phyloP scores from a whole-genome alignment of 2,113 vertebrate genomes.

The Suncus etruscus region DNA sequence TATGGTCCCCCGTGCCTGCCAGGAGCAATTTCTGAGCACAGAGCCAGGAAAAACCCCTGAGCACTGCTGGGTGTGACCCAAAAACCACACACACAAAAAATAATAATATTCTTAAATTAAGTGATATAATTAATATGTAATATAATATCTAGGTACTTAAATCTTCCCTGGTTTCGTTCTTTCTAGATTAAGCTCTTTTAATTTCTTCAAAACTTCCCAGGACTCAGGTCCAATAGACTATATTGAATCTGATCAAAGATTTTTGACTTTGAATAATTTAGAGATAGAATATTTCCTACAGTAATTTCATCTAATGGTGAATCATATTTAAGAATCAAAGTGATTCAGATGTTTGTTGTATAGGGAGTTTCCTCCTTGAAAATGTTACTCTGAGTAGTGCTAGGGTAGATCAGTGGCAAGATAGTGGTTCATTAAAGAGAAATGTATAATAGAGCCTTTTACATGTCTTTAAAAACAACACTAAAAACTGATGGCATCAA shows the following conservation, averaged over 20 bases:
- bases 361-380: background rate
- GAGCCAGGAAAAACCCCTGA: no score
- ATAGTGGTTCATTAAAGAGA: background rate
- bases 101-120: background rate
- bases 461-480: no score
- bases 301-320: background rate
- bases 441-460: background rate
- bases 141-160: background rate
- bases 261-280: conserved; percentile 41
- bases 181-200: background rate
- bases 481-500: background rate
- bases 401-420: conserved; percentile 27
- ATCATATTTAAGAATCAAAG: conserved; percentile 9
- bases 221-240: background rate
- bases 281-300: background rate
- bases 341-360: background rate
- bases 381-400: background rate
- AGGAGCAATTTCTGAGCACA: no score
- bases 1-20: no score
- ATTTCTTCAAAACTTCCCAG: conserved; percentile 22
- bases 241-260: conserved; percentile 4
- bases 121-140: no score
- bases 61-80: no score
- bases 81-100: no score
- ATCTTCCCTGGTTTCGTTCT: background rate